Conservation (phyloP, 2,113 vertebrate genomes). For the Alethe diademata region DNA sequence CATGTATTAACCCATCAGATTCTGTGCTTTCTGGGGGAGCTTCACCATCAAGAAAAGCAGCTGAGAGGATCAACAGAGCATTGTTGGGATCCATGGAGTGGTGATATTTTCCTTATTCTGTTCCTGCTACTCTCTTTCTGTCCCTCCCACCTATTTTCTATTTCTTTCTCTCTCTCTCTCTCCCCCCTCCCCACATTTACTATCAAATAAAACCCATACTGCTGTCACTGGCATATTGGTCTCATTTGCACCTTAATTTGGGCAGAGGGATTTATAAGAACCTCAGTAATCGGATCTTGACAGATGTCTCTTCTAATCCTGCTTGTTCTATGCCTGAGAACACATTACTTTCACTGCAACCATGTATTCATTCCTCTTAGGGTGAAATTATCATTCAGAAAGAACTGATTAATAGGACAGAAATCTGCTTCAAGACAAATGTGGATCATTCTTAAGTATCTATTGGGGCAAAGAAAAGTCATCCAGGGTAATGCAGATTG, state of each 20-base stretch:
- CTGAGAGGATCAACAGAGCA: neutral
- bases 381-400: neutral
- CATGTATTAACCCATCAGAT: rapidly evolving
- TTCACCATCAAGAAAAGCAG: neutral
- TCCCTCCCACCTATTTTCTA: neutral
- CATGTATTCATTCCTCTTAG: neutral
- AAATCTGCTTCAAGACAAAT: neutral
- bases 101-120: neutral
- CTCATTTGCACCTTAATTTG: rapidly evolving
- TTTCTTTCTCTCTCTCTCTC: neutral
- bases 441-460: neutral
- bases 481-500: neutral
- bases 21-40: no score
- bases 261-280: neutral
- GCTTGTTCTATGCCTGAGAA: neutral
- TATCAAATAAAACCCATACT: neutral
- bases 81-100: neutral
- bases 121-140: neutral
- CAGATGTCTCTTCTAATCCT: neutral
- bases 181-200: neutral
- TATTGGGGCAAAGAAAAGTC: neutral
- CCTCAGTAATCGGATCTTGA: neutral
- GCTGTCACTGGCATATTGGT: neutral
- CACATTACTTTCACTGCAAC: neutral
- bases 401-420: neutral